Evolutionary conservation across 2,113 vertebrate species (phyloP), one percentile per base, ranked within the genome.

Genomic region (Pleuronectes platessa): DNA sequence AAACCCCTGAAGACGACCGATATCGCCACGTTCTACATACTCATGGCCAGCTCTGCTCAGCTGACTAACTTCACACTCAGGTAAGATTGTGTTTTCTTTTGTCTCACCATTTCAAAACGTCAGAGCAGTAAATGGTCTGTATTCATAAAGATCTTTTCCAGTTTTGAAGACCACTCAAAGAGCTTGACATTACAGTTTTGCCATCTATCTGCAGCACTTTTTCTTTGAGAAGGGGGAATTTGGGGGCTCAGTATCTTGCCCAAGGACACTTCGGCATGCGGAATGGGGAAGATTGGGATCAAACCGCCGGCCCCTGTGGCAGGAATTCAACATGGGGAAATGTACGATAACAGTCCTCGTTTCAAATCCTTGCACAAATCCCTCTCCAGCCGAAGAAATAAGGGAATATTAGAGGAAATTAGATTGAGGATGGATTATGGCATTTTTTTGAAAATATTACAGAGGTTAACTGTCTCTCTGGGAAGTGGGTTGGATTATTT

Each of bases 1-100:
- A 95, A 94, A 90, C 91, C 94, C 0, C 94, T 94, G 62, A 94
- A 94, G 64, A 96, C 91, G 63, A 96, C 95, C 0, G 96, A 96
- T 4, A 87, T 97, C 11, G 89, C 97, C 77, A 97, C 96, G 2
- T 97, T 97, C 74, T 94, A 95, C 0, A 90, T 99, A 0, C 95
- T 95, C 11, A 81, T 97, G 74, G 93, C 94, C 69, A 94, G 87
- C 62, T 95, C 96, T 73, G 94, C 90, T n/a, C 95, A 95, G 0
- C 90, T 95, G 49, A 93, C 95, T 11, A 95, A 89, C 84, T 98
- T 99, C 92, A 98, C 96, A 0, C 89, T 99, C 70, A 96, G 96
- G 97, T 98, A 93, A 95, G 94, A 71, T 17, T 15, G 51, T 54
- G 51, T 54, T 54, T 54, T 17, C 15, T 49, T 15, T 49, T 49